Evolutionary conservation across 23 tunicate species (phyloP), one percentile per base, ranked within the genome.

Genomic region (Halocynthia roretzi): DNA sequence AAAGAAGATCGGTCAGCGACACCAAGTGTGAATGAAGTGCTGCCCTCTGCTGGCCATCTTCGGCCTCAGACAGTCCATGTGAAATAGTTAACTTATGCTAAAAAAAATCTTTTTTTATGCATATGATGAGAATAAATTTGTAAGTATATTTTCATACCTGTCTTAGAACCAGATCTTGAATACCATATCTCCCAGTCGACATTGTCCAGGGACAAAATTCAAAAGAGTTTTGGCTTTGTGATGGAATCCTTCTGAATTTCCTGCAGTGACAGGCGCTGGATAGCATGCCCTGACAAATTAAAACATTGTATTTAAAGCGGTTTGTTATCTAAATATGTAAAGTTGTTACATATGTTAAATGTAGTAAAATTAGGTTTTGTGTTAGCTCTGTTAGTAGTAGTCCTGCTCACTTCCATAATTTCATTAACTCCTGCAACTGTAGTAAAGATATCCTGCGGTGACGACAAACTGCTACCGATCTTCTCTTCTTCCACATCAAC

Each of bases 151-250:
- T 18, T 11, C 5, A 40, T 40, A 87, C 95, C 81, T 88, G 96
- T 84, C 87, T 78, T 5, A 83, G 19, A 6, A 89, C 51, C 0
- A 72, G 53, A 8, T 60, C 77, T 54, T 88, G 73, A 7, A 84
- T 21, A 48, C 65, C 80, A 14, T 50, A n/a, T 23, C 85, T 51
- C 11, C 96, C 88, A 20, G 80, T 21, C 7, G 81, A 80, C 9
- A 84, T 85, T 6, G 96, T 89, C 96, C 96, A 89, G 7, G 96
- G 88, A 6, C 60, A 63, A 75, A 72, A 72, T 62, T 89, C 96
- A 14, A 12, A 10, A 18, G 56, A 19, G 8, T 56, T 53, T 40
- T 65, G 75, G 48, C 52, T 58, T n/a, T 54, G 21, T 77, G 79
- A 80, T 18, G 18, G 14, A 14, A 53, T 50, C 55, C 56, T 68